Conservation (phyloP, 2,113 vertebrate genomes). For the Lates calcarifer region DNA sequence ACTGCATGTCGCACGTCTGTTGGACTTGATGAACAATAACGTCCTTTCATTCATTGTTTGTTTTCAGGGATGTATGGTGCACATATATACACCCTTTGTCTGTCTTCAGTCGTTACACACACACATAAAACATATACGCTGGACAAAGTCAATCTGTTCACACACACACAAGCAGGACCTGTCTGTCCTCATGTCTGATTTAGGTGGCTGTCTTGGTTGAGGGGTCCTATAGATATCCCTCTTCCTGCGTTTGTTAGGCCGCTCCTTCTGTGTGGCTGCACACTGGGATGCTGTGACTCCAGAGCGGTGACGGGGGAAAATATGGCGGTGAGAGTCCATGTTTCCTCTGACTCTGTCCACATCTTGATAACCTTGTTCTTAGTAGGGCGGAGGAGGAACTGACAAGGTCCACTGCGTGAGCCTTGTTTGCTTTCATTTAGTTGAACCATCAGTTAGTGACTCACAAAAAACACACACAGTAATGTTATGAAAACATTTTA, state of each 20-base stretch:
- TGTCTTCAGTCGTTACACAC: constrained; percentile 51
- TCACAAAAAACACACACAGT: constrained; percentile 31
- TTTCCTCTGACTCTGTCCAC: constrained; percentile 61
- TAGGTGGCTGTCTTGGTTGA: constrained; percentile 60
- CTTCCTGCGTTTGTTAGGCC: constrained; percentile 82
- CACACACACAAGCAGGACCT: constrained; percentile 24
- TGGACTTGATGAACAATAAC: constrained; percentile 45
- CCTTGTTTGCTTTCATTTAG: constrained; percentile 66
- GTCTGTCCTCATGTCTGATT: constrained; percentile 69
- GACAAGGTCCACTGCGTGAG: constrained; percentile 19
- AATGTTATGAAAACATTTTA: constrained; percentile 53
- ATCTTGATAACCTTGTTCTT: constrained; percentile 78
- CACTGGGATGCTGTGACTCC: constrained; percentile 62
- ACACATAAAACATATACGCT: constrained; percentile 34
- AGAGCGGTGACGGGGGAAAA: constrained; percentile 38
- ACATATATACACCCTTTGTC: constrained; percentile 32
- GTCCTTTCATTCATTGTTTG: constrained; percentile 65
- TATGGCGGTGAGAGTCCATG: constrained; percentile 44
- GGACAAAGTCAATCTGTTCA: constrained; percentile 64
- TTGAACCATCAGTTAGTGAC: constrained; percentile 19
- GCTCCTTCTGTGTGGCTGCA: constrained; percentile 36
- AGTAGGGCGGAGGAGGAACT: constrained; percentile 68
- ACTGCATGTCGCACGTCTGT: background rate
- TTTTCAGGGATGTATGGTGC: constrained; percentile 63
- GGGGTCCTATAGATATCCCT: constrained; percentile 69